Conservation (phyloP, 1,140 invertebrate genomes). For the Plectrocnemia conspersa region DNA sequence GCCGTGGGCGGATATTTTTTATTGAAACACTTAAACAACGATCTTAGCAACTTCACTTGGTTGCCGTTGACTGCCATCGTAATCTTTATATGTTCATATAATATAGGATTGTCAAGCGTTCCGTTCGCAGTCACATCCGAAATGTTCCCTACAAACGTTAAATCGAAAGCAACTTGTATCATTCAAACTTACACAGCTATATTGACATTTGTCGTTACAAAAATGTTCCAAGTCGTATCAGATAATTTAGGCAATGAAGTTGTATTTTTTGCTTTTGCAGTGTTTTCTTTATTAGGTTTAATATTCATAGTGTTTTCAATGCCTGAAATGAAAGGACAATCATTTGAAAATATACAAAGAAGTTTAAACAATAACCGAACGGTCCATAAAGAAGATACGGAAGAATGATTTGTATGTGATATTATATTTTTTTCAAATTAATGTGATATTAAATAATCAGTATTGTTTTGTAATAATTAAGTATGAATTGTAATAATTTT, state of each 20-base stretch:
- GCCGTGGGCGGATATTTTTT: conserved; percentile 61
- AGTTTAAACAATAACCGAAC: conserved; percentile 37
- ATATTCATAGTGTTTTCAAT: conserved; percentile 61
- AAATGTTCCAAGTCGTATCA: conserved; percentile 63
- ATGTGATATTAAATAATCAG: neutral
- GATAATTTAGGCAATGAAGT: conserved; percentile 60
- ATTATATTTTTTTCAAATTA: neutral
- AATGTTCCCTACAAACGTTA: conserved; percentile 67
- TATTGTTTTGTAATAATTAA: conserved; percentile 38
- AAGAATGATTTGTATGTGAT: neutral
- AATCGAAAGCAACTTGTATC: conserved; percentile 60
- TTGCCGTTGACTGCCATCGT: conserved; percentile 64
- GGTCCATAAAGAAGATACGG: neutral
- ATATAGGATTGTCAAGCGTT: conserved; percentile 65
- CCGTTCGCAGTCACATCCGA: conserved; percentile 70
- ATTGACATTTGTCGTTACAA: conserved; percentile 66
- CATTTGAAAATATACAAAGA: conserved; percentile 55
- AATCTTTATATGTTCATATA: conserved; percentile 66
- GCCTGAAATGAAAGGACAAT: conserved; percentile 80
- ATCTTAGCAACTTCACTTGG: conserved; percentile 48
- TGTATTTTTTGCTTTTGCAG: conserved; percentile 69
- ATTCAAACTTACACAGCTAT: conserved; percentile 50
- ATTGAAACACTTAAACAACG: conserved; percentile 45
- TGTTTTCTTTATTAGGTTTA: conserved; percentile 58
- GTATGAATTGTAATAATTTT: conserved; percentile 38